These are phyloP conservation scores for Peromyscus leucopus DNA, from an alignment of 2,113 vertebrate species.

Conservation along the genomic window DNA sequence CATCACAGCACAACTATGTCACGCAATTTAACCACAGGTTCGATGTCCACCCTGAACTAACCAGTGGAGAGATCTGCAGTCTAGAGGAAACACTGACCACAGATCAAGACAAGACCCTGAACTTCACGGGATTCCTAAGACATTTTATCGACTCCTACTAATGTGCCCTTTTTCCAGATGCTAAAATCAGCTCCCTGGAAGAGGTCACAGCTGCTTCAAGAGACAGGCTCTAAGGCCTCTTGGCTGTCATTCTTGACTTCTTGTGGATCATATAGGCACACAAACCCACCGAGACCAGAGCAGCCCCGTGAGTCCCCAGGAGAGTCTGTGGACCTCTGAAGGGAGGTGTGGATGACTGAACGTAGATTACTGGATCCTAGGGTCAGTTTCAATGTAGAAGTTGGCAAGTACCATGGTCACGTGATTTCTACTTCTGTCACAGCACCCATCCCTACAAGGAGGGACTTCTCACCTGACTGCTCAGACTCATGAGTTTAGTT, in stretches of 20 bases:
- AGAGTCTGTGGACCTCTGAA: background rate
- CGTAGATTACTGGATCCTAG: background rate
- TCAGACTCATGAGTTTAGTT: background rate
- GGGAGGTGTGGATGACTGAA: background rate
- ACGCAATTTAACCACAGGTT: constrained; percentile 73
- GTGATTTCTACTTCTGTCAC: background rate
- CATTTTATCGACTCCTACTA: constrained; percentile 84
- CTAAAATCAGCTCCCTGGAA: constrained; percentile 70
- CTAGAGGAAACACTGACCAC: constrained; percentile 85
- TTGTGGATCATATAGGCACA: constrained; percentile 51
- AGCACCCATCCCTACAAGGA: background rate
- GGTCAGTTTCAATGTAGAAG: too few species aligned
- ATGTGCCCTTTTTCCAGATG: constrained; percentile 75
- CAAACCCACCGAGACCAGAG: background rate
- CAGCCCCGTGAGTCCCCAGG: background rate
- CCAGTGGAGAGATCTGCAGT: constrained; percentile 80
- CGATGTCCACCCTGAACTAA: constrained; percentile 85
- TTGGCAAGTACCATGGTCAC: background rate
- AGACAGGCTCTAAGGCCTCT: constrained; percentile 74
- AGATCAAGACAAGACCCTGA: constrained; percentile 82
- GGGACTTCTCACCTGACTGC: background rate
- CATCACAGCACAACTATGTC: background rate
- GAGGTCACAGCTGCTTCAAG: constrained; percentile 67
- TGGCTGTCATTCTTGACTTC: constrained; percentile 9
- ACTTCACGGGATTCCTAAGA: constrained; percentile 85